Evolutionary conservation across 2,113 vertebrate genomes (phyloP).

Genomic region (human (Homo sapiens)): DNA sequence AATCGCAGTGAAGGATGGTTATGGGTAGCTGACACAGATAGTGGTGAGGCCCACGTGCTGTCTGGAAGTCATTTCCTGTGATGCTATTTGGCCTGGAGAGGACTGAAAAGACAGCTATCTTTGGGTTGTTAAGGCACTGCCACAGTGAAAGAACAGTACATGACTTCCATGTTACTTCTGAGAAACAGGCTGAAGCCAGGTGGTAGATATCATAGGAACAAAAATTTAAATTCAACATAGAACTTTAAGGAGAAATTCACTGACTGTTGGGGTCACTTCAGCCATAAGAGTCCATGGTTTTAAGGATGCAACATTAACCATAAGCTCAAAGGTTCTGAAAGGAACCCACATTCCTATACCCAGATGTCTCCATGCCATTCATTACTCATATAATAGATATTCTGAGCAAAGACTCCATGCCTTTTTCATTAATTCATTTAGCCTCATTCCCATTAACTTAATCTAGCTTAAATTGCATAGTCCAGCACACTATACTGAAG

Average conservation of each 20-base stretch:
- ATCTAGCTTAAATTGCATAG: neutral
- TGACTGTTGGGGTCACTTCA: neutral
- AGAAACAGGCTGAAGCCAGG: neutral
- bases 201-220: neutral
- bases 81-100: neutral
- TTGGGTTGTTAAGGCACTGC: neutral
- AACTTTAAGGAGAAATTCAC: neutral
- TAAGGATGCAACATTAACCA: neutral
- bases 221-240: neutral
- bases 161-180: neutral
- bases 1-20: neutral
- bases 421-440: neutral
- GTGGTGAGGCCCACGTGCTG: neutral
- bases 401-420: neutral
- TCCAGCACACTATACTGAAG: neutral
- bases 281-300: neutral
- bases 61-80: neutral
- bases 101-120: neutral
- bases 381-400: neutral
- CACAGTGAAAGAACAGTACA: neutral
- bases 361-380: neutral
- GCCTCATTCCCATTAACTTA: neutral
- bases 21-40: neutral
- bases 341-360: neutral
- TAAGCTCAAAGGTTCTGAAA: neutral